A percentile compares a stretch with the other conserved stretches of the same genome.
These are phyloP conservation scores for Stenodema calcarata DNA, from an alignment of 2,888 invertebrate species.

Conservation along the genomic window DNA sequence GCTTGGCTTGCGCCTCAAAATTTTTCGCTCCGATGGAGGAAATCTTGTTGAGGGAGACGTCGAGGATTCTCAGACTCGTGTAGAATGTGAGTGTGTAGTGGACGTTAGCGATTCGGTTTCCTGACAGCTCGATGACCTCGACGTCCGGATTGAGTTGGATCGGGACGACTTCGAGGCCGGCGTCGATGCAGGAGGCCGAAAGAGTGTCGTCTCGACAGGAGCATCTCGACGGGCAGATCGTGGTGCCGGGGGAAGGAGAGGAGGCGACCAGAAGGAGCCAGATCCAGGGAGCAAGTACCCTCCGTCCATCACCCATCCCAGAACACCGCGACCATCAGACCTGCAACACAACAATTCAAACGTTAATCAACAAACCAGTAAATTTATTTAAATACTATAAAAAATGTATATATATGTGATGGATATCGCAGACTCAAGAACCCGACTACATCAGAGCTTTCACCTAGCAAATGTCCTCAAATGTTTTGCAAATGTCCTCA, in stretches of 20 bases:
- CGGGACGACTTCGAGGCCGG: constrained; percentile 82
- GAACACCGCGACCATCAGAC: constrained; percentile 53
- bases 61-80: constrained; percentile 77
- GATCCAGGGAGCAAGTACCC: constrained; percentile 48
- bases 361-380: too few relatives aligned
- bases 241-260: constrained; percentile 32
- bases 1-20: constrained; percentile 77
- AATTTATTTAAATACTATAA: too few relatives aligned
- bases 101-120: constrained; percentile 80
- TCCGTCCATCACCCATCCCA: constrained; percentile 56
- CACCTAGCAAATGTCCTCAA: too few relatives aligned
- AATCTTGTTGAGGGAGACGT: constrained; percentile 83
- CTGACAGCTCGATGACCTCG: constrained; percentile 79
- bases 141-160: constrained; percentile 89
- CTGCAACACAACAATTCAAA: constrained; percentile 52
- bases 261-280: constrained; percentile 42
- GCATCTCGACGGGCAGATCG: constrained; percentile 81
- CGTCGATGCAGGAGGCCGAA: constrained; percentile 77
- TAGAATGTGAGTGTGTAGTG: constrained; percentile 82
- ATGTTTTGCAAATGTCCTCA: too few relatives aligned
- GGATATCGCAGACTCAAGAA: too few relatives aligned
- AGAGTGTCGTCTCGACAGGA: constrained; percentile 80
- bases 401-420: too few relatives aligned
- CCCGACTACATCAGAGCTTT: too few relatives aligned
- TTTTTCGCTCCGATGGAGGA: constrained; percentile 80